These are phyloP conservation scores for Diabrotica balteata DNA, from an alignment of 2,888 invertebrate genomes.

Conservation along the genomic window DNA sequence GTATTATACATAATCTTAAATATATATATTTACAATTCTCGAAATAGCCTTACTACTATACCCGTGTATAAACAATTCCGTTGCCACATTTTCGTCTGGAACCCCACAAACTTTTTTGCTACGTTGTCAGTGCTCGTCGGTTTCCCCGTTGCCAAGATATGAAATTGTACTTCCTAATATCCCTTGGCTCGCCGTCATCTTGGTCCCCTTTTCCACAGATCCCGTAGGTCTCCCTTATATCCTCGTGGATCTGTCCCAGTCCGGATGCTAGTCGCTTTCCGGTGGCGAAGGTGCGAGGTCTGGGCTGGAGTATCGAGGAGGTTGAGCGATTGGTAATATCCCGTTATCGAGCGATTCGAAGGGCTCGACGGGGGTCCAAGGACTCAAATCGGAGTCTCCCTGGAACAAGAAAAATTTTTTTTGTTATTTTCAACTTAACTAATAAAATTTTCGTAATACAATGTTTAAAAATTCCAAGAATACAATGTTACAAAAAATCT, in stretches of 20 bases:
- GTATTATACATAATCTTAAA: no score
- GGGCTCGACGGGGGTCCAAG: slow-evolving; percentile 55
- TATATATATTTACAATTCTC: no score
- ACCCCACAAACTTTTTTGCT: no score
- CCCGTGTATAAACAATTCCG: no score
- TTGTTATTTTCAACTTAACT: not conserved
- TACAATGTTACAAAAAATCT: no score
- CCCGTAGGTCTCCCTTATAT: slow-evolving; percentile 44
- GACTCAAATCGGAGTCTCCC: slow-evolving; percentile 64
- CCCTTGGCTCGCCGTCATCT: slow-evolving; percentile 33
- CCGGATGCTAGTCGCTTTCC: slow-evolving; percentile 56
- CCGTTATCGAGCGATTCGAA: slow-evolving; percentile 49
- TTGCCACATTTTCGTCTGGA: no score
- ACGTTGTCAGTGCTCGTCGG: no score
- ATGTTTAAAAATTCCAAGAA: no score
- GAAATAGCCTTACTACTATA: no score
- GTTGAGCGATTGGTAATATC: slow-evolving; percentile 2
- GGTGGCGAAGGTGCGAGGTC: slow-evolving; percentile 51
- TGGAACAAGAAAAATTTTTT: slow-evolving; percentile 44
- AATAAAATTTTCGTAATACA: not conserved
- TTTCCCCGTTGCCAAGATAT: no score
- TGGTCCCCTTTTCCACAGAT: slow-evolving; percentile 29
- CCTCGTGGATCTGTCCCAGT: slow-evolving; percentile 57
- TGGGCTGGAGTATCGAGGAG: slow-evolving; percentile 53
- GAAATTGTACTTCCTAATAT: not conserved